Evolutionary conservation across 2,113 vertebrate genomes (phyloP), one percentile per base, ranked within the genome.

Genomic region (Salvelinus alpinus): DNA sequence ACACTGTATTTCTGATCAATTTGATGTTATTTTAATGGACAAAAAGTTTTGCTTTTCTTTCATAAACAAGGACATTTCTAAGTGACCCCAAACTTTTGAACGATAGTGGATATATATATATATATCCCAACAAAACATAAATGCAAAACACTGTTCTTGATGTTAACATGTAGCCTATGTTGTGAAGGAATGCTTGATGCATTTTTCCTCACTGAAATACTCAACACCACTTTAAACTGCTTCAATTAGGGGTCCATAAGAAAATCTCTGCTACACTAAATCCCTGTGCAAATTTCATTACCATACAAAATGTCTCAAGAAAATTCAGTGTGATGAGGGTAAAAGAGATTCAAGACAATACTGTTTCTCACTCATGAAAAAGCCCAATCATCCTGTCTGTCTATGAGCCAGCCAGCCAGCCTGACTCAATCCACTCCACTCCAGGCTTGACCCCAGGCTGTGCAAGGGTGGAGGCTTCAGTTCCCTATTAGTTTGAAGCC

Each of bases 351-450:
- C 4, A 60, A n/a, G n/a, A 60, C 20, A 4, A 60, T 60, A 60
- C 59, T 60, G 59, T n/a, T 60, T 3, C 14, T 60, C 59, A n/a
- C 18, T 60, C 20, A 9, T 51, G 27, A 47, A 79, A 76, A 81
- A 78, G 31, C 64, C 62, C n/a, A 64, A 73, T 64, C 77, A 70
- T 74, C 48, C 16, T 22, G 54, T 84, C 79, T 79, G 66, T 79
- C 27, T 79, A 34, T 86, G 83, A 34, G 31, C 31, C 31, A 38
- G 34, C 34, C 34, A 86, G 87, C 83, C 75, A 67, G 71, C 85
- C 80, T 83, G 78, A 86, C 38, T 54, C 27, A 78, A 47, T 72
- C 62, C 57, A 60, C 31, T 38, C 83, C 65, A 62, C 25, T 44
- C 76, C 70, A 71, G 69, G 64, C 44, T 47, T 74, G 25, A 86